Percentiles rank a stretch among this genome's conserved stretches.
Evolutionary conservation across 2,113 vertebrate genomes (phyloP).

Genomic region (Gymnocephalus cernua): DNA sequence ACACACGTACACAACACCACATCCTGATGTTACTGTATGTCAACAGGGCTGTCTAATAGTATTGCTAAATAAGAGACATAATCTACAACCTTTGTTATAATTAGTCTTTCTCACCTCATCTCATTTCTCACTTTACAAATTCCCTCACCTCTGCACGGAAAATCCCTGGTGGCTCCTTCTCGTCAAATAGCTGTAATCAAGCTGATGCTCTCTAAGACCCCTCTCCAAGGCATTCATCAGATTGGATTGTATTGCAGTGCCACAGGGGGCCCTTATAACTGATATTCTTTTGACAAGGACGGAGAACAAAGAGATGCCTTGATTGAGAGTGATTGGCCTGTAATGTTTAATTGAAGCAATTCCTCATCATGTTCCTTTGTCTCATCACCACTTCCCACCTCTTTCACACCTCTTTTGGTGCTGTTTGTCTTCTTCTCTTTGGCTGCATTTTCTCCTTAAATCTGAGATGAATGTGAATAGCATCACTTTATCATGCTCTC

Average conservation of each 20-base stretch:
- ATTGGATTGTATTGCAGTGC: conserved; percentile 72
- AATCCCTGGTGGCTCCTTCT: conserved; percentile 54
- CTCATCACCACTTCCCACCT: conserved; percentile 58
- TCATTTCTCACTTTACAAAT: conserved; percentile 58
- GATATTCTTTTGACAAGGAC: conserved; percentile 76
- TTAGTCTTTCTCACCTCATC: conserved; percentile 37
- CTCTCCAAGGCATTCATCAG: conserved; percentile 71
- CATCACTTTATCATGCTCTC: conserved; percentile 49
- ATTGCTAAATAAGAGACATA: conserved; percentile 34
- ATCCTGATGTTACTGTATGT: conserved; percentile 29
- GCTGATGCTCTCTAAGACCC: conserved; percentile 61
- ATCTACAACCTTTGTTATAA: conserved; percentile 43
- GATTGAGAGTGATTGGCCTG: conserved; percentile 75
- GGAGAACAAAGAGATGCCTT: conserved; percentile 68
- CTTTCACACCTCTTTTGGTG: conserved; percentile 41
- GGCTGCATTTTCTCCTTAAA: conserved; percentile 44
- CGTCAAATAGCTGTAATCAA: conserved; percentile 77
- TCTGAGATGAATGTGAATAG: conserved; percentile 62
- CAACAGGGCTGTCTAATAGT: not conserved
- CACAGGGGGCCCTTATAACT: conserved; percentile 62
- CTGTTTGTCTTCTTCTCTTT: conserved; percentile 33
- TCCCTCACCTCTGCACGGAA: conserved; percentile 45
- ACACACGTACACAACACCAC: conserved; percentile 16
- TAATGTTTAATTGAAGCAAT: conserved; percentile 71
- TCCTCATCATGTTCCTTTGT: conserved; percentile 73